Evolutionary conservation across 92 coral and sea anemone genomes (phyloP).

Genomic region (Parazoanthus atlanticus): DNA sequence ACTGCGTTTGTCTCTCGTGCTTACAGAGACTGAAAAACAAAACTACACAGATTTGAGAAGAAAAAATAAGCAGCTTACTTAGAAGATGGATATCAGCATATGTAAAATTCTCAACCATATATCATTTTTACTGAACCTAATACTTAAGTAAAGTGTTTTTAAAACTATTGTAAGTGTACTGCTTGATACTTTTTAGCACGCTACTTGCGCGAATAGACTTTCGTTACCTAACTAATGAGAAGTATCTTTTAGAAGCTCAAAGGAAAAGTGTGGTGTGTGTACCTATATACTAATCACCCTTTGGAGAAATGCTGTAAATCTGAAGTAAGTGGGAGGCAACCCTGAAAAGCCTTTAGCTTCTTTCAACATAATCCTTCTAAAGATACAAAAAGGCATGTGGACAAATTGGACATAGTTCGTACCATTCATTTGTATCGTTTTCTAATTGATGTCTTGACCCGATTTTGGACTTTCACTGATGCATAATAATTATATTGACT

Average conservation of each 20-base stretch:
- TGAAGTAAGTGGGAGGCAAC: not conserved
- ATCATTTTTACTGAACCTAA: too few species aligned
- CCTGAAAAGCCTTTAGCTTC: not conserved
- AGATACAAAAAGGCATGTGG: not conserved
- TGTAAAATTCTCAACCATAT: too few species aligned
- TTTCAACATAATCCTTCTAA: not conserved
- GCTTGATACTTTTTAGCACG: too few species aligned
- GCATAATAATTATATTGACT: too few species aligned
- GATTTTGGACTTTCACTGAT: not conserved
- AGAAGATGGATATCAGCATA: too few species aligned
- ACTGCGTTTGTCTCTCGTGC: not conserved
- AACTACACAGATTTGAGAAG: not conserved
- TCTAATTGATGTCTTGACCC: not conserved
- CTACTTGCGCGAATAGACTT: too few species aligned
- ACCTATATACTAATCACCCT: not conserved
- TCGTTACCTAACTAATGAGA: not conserved
- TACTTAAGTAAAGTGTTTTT: too few species aligned
- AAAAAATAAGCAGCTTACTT: too few species aligned
- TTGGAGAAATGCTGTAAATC: not conserved
- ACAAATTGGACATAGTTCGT: not conserved
- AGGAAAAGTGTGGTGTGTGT: not conserved
- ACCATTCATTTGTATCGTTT: not conserved
- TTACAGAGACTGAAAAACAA: not conserved
- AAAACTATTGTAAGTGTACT: too few species aligned
- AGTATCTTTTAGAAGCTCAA: not conserved